Base-by-base conservation (phyloP, 2,888 invertebrate genomes). In the Diplolepis rosae region DNA sequence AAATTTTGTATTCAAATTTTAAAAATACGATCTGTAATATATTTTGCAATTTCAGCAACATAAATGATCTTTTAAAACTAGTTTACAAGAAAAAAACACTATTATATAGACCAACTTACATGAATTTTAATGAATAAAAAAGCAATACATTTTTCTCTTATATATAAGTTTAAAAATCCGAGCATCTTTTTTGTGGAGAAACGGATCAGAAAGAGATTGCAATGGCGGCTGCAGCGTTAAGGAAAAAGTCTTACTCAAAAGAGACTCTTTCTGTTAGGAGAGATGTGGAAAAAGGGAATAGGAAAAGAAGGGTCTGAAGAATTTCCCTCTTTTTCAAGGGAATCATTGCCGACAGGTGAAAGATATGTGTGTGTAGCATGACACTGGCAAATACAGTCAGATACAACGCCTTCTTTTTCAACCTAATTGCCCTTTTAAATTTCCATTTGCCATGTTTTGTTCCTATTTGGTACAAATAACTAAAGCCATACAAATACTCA, bases 191-290 rank as follows among this genome's bases (percentile, higher is more conserved):
- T 32, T 39, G n/a, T 9, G 24, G 27, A 27, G 24, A 39, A 61
- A 61, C 39, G 27, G 35, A 61, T 24, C 61, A 61, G 39, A 56
- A 68, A 68, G 65, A 65, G 68, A 68, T 68, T 68, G 68, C 42
- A 65, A 65, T 27, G 45, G 65, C 65, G 39, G 15, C 65, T 65
- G 65, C 54, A 54, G 68, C 54, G 42, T 32, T 54, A 28, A 68
- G 68, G 56, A 72, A 45, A 66, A 66, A 35, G 15, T 52, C 67
- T 56, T 30, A 24, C 15, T 56, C 32, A 68, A 45, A 45, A 50
- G 39, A 48, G 28, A 61, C 45, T 28, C 30, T 61, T 61, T 48
- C 30, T 45, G 54, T 68, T 45, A 45, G n/a, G 4, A 11, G 48
- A 66, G 32, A 52, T 11, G 28, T 18, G 54, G 18, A 61, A 56